These are phyloP conservation scores for Troglohyphantes excavatus DNA, from an alignment of 2,888 invertebrate genomes.

Conservation along the genomic window DNA sequence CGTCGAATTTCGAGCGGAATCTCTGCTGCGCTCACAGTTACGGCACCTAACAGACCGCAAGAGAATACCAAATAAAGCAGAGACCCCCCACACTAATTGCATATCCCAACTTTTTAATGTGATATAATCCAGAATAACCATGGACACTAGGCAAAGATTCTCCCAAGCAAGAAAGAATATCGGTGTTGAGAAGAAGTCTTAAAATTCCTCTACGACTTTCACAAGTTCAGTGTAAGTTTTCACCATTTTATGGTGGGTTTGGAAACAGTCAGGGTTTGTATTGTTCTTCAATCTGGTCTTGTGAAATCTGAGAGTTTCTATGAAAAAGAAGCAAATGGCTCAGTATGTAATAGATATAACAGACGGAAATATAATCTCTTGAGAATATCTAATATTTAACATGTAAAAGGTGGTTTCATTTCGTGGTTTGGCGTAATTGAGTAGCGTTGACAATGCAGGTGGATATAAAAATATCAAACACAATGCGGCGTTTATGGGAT, in stretches of 20 bases:
- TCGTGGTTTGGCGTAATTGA: background rate
- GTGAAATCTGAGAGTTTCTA: background rate
- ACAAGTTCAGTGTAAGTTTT: background rate
- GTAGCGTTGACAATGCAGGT: background rate
- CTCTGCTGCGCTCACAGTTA: background rate
- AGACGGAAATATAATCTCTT: background rate
- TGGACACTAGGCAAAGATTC: background rate
- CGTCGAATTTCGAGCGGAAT: conserved; percentile 14
- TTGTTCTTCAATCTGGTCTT: background rate
- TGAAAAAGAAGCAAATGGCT: background rate
- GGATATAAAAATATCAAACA: background rate
- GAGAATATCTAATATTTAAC: no score
- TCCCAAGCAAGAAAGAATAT: background rate
- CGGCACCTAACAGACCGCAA: background rate
- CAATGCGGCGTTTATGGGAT: background rate
- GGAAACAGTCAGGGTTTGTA: background rate
- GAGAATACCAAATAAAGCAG: background rate
- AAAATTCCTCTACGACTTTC: background rate
- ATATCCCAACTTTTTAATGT: no score
- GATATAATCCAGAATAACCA: background rate
- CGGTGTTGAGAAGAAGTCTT: background rate
- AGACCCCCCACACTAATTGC: background rate
- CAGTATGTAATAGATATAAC: background rate
- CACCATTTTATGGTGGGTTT: background rate
- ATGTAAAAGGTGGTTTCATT: background rate